Conservation (phyloP, 2,888 invertebrate species). For the Electrophaes corylata region DNA sequence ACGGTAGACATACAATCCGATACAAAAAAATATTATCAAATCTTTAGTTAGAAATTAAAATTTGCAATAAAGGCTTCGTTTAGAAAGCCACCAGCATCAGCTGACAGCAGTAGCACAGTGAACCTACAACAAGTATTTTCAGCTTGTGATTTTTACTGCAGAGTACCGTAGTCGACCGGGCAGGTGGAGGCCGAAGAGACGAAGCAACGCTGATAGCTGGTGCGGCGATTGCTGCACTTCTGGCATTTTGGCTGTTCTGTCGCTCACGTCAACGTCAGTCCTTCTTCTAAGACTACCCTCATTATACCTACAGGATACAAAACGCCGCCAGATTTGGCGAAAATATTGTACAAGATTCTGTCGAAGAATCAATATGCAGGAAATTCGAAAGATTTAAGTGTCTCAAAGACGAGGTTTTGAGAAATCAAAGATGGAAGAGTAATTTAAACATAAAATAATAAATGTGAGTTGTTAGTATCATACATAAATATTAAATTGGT, state of each 20-base stretch:
- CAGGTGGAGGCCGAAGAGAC: slow-evolving; percentile 69
- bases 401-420: not conserved
- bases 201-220: slow-evolving; percentile 73
- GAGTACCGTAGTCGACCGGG: slow-evolving; percentile 76
- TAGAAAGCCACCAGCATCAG: no score
- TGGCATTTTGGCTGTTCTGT: slow-evolving; percentile 73
- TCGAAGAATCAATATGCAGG: not conserved
- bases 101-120: no score
- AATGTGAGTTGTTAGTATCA: not conserved
- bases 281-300: slow-evolving; percentile 55
- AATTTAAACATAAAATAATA: not conserved
- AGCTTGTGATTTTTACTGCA: slow-evolving; percentile 47
- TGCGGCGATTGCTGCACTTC: slow-evolving; percentile 71
- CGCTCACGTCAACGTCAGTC: slow-evolving; percentile 69
- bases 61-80: no score
- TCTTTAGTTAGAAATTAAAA: no score
- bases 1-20: no score
- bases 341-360: not conserved
- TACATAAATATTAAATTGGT: slow-evolving; percentile 8
- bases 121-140: not conserved
- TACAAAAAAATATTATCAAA: no score
- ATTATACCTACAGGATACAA: slow-evolving; percentile 19
- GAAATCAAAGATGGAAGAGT: not conserved
- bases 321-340: slow-evolving; percentile 12
- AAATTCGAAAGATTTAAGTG: not conserved